Conservation (phyloP, 2,113 vertebrate genomes). For the Scalopus aquaticus region DNA sequence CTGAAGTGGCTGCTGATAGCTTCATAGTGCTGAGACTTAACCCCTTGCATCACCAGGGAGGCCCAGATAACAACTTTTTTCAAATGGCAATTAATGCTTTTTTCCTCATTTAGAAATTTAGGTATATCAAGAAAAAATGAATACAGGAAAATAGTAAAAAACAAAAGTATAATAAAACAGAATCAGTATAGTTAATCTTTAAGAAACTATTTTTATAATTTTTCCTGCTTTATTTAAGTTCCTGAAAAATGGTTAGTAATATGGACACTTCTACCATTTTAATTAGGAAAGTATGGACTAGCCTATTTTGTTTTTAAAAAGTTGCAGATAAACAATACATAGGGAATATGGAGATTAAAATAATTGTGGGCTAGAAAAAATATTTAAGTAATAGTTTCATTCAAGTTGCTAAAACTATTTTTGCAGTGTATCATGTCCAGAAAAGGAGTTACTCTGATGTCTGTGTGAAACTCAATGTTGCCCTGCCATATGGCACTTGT, state of each 20-base stretch:
- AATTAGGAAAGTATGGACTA: neutral
- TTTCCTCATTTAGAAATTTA: neutral
- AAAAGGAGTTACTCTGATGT: neutral
- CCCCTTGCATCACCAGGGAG: too few species aligned
- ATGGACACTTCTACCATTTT: neutral
- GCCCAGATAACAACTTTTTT: neutral
- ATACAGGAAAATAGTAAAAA: neutral
- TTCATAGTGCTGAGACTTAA: too few species aligned
- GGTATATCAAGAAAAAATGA: neutral
- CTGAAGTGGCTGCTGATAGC: too few species aligned
- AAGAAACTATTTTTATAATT: neutral
- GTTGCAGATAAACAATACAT: neutral
- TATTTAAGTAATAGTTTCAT: neutral
- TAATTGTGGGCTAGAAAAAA: neutral
- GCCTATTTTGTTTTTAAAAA: neutral
- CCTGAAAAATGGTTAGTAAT: neutral
- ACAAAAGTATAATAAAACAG: neutral
- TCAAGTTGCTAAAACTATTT: neutral
- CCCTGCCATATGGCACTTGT: neutral
- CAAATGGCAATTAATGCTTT: neutral
- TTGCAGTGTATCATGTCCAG: neutral
- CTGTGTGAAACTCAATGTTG: neutral
- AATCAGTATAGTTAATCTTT: neutral
- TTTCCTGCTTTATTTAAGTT: neutral
- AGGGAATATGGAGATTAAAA: neutral